These are phyloP conservation scores for Tetragonula carbonaria DNA, from an alignment of 2,888 invertebrate genomes.

Conservation along the genomic window DNA sequence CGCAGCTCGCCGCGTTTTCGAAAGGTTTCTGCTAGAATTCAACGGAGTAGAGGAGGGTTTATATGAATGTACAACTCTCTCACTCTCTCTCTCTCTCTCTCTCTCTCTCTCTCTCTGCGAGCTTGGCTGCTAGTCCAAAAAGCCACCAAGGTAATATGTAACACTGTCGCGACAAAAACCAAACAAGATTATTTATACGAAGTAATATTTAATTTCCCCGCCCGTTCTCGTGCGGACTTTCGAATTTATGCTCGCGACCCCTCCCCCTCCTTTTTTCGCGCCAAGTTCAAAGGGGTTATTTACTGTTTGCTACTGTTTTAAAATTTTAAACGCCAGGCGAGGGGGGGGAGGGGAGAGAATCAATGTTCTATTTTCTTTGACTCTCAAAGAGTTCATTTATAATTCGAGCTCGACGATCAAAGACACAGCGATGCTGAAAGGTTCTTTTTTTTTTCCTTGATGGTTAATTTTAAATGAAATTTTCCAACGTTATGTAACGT, in stretches of 20 bases:
- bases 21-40: constrained; percentile 35
- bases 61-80: constrained; percentile 26
- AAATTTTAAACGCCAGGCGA: not conserved
- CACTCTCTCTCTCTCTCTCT: no score
- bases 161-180: constrained; percentile 23
- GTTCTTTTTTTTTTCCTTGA: not conserved
- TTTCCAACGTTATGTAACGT: not conserved
- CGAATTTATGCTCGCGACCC: constrained; percentile 17
- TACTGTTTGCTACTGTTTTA: not conserved
- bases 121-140: constrained; percentile 40
- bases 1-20: constrained; percentile 18
- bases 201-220: constrained; percentile 30
- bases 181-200: constrained; percentile 30
- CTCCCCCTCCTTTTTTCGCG: not conserved
- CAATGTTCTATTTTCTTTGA: constrained; percentile 10
- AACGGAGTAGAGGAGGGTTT: not conserved
- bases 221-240: not conserved
- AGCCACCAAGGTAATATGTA: constrained; percentile 52
- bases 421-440: not conserved
- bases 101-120: not conserved
- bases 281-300: constrained; percentile 8
- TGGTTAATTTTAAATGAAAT: not conserved
- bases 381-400: not conserved
- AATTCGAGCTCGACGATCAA: not conserved
- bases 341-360: not conserved